Evolutionary conservation across 2,797 vertebrate species (phyloP), one percentile per base, ranked within the genome.

Genomic region (Perodicticus potto): DNA sequence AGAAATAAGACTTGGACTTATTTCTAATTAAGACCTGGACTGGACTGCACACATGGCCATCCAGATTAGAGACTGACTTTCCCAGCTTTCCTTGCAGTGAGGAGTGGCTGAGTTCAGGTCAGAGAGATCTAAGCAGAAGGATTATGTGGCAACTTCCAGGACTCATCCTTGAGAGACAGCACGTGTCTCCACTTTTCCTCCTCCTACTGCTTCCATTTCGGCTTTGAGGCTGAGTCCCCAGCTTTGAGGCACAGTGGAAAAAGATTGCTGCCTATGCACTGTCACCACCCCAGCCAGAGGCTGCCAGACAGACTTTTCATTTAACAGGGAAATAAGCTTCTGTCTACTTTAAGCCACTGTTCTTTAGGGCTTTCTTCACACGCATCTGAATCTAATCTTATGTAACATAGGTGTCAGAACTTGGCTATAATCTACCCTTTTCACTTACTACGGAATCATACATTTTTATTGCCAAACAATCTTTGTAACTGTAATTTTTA

Each of bases 401-500:
- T 59, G 17, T 77, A 65, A 73, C 59, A 29, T 1, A 96, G 20
- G 29, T 40, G 1, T 37, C 72, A 81, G 49, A 57, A 95, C 84
- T 89, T 89, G 87, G 76, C 76, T 77, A 2, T 22, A 55, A 11
- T 59, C 13, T 43, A 95, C 34, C 2, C 10, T 88, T 92, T 87
- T 65, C 55, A 76, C 43, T 91, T 78, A 83, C 59, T 20, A 82
- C 12, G 45, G 22, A 80, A 59, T 85, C 59, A 73, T 59, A 82
- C 25, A 67, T 84, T 91, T 65, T 92, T 86, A 89, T 72, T 77
- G 40, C 70, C 72, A 93, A 45, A 89, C 96, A 91, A 61, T 82
- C 37, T 88, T 59, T 78, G 6, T 89, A 89, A 73, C 14, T 40
- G 82, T 81, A 72, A 94, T 85, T 95, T 95, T 89, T 84, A 92